These are phyloP conservation scores for Temnothorax rugatulus DNA, from an alignment of 2,888 invertebrate species.

Conservation along the genomic window DNA sequence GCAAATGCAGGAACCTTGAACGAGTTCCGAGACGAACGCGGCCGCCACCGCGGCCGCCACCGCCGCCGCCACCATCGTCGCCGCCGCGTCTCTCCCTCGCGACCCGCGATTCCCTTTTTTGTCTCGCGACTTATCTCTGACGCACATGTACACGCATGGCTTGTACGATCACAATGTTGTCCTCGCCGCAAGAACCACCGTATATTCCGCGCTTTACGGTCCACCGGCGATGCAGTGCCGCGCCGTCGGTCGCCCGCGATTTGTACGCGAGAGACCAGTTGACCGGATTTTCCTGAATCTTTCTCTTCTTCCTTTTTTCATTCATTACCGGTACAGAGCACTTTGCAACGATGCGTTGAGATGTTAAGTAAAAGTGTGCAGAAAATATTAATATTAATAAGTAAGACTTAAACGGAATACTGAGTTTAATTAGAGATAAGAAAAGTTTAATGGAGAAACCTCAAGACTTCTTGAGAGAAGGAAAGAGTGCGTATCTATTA, in stretches of 20 bases:
- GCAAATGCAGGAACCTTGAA: slow-evolving; percentile 50
- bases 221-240: slow-evolving; percentile 20
- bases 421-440: slow-evolving; percentile 35
- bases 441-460: slow-evolving; percentile 3
- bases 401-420: background rate
- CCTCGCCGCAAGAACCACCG: slow-evolving; percentile 52
- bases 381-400: slow-evolving; percentile 24
- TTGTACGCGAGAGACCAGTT: slow-evolving; percentile 44
- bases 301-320: slow-evolving; percentile 6
- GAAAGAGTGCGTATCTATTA: background rate
- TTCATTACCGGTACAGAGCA: slow-evolving; percentile 31
- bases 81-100: slow-evolving; percentile 56
- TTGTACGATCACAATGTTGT: slow-evolving; percentile 53
- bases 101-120: slow-evolving; percentile 61
- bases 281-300: slow-evolving; percentile 54
- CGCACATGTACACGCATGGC: slow-evolving; percentile 58
- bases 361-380: slow-evolving; percentile 21
- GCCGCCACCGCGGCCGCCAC: slow-evolving; percentile 1
- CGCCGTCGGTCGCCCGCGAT: slow-evolving; percentile 30
- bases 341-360: slow-evolving; percentile 26
- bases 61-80: slow-evolving; percentile 38
- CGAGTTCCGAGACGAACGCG: slow-evolving; percentile 51
- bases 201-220: slow-evolving; percentile 62
- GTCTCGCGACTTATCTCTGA: slow-evolving; percentile 57
- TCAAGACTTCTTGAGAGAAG: background rate